A percentile compares a stretch with the other conserved stretches of the same genome.
Conservation (phyloP, 2,888 invertebrate genomes). For the Agrypnus murinus region DNA sequence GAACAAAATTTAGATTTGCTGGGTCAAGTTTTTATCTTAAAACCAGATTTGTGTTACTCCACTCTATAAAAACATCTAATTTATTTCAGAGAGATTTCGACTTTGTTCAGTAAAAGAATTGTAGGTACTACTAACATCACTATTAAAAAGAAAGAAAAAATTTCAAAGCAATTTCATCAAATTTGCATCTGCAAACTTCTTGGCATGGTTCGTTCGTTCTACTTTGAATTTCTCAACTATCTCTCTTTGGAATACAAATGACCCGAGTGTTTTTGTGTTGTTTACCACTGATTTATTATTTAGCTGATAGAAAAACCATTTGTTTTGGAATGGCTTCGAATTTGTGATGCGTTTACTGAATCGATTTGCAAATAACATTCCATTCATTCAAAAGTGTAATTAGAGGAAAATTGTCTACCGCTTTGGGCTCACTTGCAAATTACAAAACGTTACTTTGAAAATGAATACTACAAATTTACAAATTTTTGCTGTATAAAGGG, state of each 20-base stretch:
- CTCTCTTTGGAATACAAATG: not conserved
- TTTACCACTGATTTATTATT: slow-evolving; percentile 6
- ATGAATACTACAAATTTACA: not conserved
- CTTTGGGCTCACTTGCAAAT: not conserved
- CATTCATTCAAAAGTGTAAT: not conserved
- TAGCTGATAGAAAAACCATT: not conserved
- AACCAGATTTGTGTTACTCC: no score
- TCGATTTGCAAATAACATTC: not conserved
- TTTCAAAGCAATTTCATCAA: slow-evolving; percentile 8
- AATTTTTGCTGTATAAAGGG: not conserved
- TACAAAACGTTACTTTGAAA: not conserved
- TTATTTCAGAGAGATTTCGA: not conserved
- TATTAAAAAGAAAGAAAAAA: not conserved
- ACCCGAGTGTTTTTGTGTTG: not conserved
- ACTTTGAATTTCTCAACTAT: not conserved
- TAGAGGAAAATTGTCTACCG: not conserved
- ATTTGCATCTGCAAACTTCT: slow-evolving; percentile 8
- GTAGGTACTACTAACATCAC: not conserved
- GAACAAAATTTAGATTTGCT: no score
- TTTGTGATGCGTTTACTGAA: not conserved
- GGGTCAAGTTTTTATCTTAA: no score
- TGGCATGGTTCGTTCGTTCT: not conserved
- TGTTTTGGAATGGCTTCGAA: not conserved
- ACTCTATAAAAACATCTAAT: no score
- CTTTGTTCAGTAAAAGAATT: not conserved